These are phyloP conservation scores for Tortricodes alternella DNA, from an alignment of 2,888 invertebrate species.

Conservation along the genomic window DNA sequence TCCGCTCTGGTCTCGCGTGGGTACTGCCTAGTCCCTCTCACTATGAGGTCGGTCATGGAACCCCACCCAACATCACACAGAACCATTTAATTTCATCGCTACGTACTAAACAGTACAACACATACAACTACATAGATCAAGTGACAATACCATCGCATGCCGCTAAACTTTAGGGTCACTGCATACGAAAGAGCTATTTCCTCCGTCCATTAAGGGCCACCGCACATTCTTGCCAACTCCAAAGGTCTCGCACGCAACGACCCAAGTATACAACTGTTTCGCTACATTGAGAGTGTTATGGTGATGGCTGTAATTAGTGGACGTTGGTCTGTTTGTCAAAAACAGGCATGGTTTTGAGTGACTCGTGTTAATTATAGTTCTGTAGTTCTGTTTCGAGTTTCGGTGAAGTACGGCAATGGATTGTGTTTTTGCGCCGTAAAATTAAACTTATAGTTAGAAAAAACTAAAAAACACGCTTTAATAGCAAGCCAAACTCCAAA, in stretches of 20 bases:
- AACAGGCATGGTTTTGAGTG: too few species aligned
- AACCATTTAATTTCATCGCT: not conserved
- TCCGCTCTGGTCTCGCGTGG: too few species aligned
- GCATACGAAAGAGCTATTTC: slow-evolving; percentile 31
- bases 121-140: not conserved
- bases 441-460: too few species aligned
- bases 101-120: not conserved
- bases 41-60: too few species aligned
- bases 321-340: not conserved
- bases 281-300: not conserved
- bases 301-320: not conserved
- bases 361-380: too few species aligned
- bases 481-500: too few species aligned
- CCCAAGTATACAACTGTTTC: not conserved
- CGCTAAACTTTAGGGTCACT: slow-evolving; percentile 18
- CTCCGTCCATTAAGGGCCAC: slow-evolving; percentile 34
- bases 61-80: too few species aligned
- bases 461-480: too few species aligned
- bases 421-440: too few species aligned
- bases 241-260: slow-evolving; percentile 50
- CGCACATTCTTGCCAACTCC: slow-evolving; percentile 59
- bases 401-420: too few species aligned
- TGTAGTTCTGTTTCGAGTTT: too few species aligned
- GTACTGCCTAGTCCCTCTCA: too few species aligned
- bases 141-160: slow-evolving; percentile 19